Evolutionary conservation across 1,140 invertebrate species (phyloP).

Genomic region (Mesaphorura yosii): DNA sequence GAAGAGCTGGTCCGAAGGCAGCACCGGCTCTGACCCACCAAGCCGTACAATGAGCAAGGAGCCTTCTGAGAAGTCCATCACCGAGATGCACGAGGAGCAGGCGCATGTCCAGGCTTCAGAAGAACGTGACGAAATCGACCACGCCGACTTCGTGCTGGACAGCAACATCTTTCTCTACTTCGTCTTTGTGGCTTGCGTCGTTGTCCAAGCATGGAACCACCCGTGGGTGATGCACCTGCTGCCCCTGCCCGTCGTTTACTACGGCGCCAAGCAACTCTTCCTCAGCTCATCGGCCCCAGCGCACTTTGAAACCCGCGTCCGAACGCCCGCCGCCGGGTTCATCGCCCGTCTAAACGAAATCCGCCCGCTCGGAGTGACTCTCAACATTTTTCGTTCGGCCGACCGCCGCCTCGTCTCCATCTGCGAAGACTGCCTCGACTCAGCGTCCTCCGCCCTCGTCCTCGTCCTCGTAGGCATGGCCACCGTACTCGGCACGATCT

Average conservation of each 20-base stretch:
- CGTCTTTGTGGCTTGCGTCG: conserved; percentile 52
- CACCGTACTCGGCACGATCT: conserved; percentile 42
- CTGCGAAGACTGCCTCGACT: conserved; percentile 49
- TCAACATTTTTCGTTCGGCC: conserved; percentile 34
- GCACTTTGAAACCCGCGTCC: conserved; percentile 13
- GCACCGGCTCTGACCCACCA: too few species aligned
- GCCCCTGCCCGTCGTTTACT: conserved; percentile 52
- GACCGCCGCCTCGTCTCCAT: conserved; percentile 46
- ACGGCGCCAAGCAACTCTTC: conserved; percentile 32
- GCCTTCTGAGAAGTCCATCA: conserved; percentile 9
- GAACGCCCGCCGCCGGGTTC: too few species aligned
- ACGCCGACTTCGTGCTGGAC: conserved; percentile 33
- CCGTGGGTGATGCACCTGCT: conserved; percentile 56
- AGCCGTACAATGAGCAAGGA: too few species aligned
- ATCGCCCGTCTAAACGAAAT: conserved; percentile 5
- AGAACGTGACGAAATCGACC: conserved; percentile 16
- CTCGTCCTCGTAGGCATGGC: conserved; percentile 45
- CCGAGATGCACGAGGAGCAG: conserved; percentile 5
- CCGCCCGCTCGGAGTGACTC: conserved; percentile 8
- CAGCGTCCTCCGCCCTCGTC: conserved; percentile 48
- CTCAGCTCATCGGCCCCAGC: conserved; percentile 4
- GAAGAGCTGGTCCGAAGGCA: too few species aligned
- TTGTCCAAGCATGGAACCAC: conserved; percentile 59
- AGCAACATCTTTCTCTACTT: conserved; percentile 53
- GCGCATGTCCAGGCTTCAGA: too few species aligned